Conservation (phyloP, 2,797 vertebrate genomes). For the Borostomias antarcticus region DNA sequence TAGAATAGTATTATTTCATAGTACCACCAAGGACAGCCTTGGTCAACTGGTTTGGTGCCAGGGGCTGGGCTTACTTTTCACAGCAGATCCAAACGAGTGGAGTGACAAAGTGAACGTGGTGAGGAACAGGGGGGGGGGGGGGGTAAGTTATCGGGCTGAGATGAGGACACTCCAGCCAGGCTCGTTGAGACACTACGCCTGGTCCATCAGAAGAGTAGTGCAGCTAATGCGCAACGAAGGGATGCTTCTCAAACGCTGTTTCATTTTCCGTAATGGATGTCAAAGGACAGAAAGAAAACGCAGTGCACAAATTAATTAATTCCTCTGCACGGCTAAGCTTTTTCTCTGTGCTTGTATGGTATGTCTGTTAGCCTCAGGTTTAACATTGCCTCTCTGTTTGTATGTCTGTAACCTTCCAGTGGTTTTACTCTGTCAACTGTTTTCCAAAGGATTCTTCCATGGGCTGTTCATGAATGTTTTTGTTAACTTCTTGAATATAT, state of each 20-base stretch:
- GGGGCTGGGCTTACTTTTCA: constrained; percentile 36
- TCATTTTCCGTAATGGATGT: constrained; percentile 32
- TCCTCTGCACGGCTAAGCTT: constrained; percentile 39
- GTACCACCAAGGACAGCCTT: constrained; percentile 32
- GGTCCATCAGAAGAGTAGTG: constrained; percentile 44
- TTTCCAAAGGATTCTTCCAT: constrained; percentile 34
- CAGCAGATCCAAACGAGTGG: constrained; percentile 36
- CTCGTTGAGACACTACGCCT: constrained; percentile 40
- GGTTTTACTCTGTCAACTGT: constrained; percentile 20
- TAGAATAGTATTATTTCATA: constrained; percentile 24
- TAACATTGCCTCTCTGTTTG: constrained; percentile 28
- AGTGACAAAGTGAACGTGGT: constrained; percentile 32
- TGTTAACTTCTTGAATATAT: constrained; percentile 54
- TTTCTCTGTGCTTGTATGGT: constrained; percentile 39
- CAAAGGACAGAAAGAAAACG: constrained; percentile 43
- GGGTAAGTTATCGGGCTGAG: constrained; percentile 25
- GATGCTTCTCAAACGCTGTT: constrained; percentile 26
- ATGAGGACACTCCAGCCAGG: constrained; percentile 37
- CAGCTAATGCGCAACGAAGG: constrained; percentile 53
- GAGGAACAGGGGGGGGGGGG: constrained; percentile 32
- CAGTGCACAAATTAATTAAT: constrained; percentile 59
- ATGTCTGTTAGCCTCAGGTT: constrained; percentile 51
- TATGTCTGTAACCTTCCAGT: constrained; percentile 26
- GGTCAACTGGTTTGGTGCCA: constrained; percentile 21
- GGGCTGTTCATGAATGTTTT: constrained; percentile 23